Base-by-base conservation (phyloP, 2,888 invertebrate genomes). In the Eupelmus urozonus region DNA sequence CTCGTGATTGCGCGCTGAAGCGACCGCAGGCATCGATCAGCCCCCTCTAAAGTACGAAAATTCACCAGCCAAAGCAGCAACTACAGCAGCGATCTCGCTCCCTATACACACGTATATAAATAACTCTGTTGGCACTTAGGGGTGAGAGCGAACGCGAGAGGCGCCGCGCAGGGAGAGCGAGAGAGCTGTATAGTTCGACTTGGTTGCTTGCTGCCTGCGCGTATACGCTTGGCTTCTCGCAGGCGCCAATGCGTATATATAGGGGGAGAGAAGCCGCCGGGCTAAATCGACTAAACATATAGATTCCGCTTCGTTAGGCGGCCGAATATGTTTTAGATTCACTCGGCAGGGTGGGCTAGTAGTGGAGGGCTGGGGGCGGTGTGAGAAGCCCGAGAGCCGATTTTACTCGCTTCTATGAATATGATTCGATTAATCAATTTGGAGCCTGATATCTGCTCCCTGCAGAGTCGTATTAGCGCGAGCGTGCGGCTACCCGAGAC, bases 291-390 rank as follows among this genome's bases (percentile, higher is more conserved):
- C 85, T 85, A 85, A 88, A 87, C 86, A 84, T 86, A 86, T 87
- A 87, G 86, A 86, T 89, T 88, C 86, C 89, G 87, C 85, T 88
- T 87, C 87, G 88, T 88, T 89, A 85, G 87, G 82, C 84, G 78
- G 75, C n/a, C 82, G 86, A 89, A 89, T 89, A 89, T 89, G 89
- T 86, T 89, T 88, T 88, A 84, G 86, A 89, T 76, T 76, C 72
- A 66, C 66, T 77, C 65, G 34, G n/a, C n/a, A n/a, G n/a, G n/a
- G n/a, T n/a, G n/a, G n/a, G n/a, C n/a, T n/a, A n/a, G n/a, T n/a
- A n/a, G n/a, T n/a, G n/a, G n/a, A n/a, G n/a, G n/a, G 29, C 11
- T 34, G 9, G 3, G 25, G 9, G 34, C 3, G 34, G 34, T 9
- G 34, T 5, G 34, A 34, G 34, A 34, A 34, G 13, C 16, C 7